Conservation (phyloP, 2,113 vertebrate genomes). For the Chaenogobius annularis region DNA sequence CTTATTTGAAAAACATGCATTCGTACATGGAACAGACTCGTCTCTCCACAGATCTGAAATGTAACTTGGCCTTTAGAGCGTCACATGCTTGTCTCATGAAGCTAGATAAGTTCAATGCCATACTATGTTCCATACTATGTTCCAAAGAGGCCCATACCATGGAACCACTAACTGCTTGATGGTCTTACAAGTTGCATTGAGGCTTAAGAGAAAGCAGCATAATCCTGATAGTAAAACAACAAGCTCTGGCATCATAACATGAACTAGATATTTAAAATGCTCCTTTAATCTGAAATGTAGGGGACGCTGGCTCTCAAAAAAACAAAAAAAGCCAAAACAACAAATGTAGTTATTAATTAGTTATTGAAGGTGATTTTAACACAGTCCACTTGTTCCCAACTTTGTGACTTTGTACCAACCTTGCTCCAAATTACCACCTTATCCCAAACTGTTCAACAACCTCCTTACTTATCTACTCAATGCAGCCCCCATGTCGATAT, state of each 20-base stretch:
- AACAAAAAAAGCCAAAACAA: neutral
- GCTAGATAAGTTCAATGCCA: neutral
- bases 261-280: neutral
- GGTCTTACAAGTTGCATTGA: no score
- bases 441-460: neutral
- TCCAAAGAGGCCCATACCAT: no score
- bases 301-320: no score
- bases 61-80: no score
- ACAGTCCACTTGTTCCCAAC: neutral
- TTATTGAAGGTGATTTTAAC: neutral
- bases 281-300: neutral
- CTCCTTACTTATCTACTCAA: conserved; percentile 26
- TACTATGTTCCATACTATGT: neutral
- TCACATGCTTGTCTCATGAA: neutral
- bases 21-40: no score
- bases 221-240: neutral
- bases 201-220: no score
- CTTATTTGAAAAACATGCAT: no score
- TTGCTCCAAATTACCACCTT: conserved; percentile 5
- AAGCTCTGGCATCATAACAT: neutral
- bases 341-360: neutral
- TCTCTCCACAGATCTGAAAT: no score
- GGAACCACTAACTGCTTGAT: no score
- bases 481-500: conserved; percentile 11
- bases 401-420: neutral